Percentiles rank a stretch among this genome's conserved stretches.
phyloP scores from a whole-genome alignment of 2,888 invertebrate species.

The Eustalomyia histrio region DNA sequence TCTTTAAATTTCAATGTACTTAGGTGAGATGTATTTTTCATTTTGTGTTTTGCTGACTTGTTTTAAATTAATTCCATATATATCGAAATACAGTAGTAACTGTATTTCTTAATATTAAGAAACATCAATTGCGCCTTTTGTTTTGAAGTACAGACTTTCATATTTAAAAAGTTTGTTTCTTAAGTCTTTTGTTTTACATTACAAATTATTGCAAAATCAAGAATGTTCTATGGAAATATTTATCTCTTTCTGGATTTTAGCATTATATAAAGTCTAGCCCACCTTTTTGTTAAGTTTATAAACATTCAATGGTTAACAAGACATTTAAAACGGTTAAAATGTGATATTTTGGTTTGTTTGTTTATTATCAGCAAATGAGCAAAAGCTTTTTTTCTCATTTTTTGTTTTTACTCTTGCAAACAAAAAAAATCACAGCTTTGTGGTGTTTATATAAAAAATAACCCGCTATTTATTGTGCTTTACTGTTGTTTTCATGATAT shows the following conservation, averaged over 20 bases:
- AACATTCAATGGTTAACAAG: background rate
- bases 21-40: too few relatives aligned
- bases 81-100: too few relatives aligned
- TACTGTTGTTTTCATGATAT: conserved; percentile 41
- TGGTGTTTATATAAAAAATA: conserved; percentile 18
- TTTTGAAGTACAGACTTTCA: background rate
- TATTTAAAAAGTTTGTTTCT: conserved; percentile 8
- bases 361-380: conserved; percentile 20
- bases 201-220: background rate
- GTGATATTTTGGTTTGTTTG: background rate
- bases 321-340: conserved; percentile 44
- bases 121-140: background rate
- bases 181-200: conserved; percentile 42
- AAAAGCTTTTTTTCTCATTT: conserved; percentile 35
- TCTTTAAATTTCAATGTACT: too few relatives aligned
- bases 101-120: too few relatives aligned
- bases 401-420: conserved; percentile 30
- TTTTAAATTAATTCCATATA: too few relatives aligned
- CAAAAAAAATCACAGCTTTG: conserved; percentile 12
- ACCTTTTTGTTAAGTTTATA: conserved; percentile 35
- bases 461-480: conserved; percentile 53
- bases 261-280: conserved; percentile 17
- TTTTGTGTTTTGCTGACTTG: too few relatives aligned
- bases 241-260: background rate
- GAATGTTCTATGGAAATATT: background rate